phyloP scores from a whole-genome alignment of 2,888 invertebrate species.

The Geophilus truncorum region DNA sequence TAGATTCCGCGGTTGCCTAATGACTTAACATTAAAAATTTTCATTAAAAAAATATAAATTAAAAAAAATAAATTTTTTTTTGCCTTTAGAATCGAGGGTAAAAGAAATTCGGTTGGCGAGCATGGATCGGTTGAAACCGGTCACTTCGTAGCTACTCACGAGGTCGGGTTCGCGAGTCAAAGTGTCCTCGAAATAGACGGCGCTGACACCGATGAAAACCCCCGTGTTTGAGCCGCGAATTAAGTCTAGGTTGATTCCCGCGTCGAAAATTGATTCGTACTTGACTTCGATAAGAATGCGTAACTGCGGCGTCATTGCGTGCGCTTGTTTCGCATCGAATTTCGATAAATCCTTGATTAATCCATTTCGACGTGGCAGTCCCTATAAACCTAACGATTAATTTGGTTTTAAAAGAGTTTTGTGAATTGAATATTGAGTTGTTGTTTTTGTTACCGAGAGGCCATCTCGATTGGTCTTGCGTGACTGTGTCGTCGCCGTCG shows the following conservation, averaged over 20 bases:
- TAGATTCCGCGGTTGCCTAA: conserved; percentile 51
- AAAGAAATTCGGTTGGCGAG: conserved; percentile 55
- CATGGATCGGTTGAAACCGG: conserved; percentile 70
- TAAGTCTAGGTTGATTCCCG: conserved; percentile 71
- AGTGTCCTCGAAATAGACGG: conserved; percentile 83
- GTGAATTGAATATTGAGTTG: neutral
- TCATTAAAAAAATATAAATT: neutral
- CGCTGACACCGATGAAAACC: conserved; percentile 90
- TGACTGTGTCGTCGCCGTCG: conserved; percentile 86
- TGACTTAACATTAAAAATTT: too few species aligned
- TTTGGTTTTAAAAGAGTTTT: neutral
- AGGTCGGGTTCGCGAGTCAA: conserved; percentile 71
- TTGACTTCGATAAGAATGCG: conserved; percentile 82
- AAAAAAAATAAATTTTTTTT: too few species aligned
- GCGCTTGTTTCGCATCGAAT: conserved; percentile 89
- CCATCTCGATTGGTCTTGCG: conserved; percentile 87
- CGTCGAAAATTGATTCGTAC: conserved; percentile 88
- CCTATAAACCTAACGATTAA: conserved; percentile 60
- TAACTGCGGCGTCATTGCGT: conserved; percentile 88
- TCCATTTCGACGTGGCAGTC: conserved; percentile 71
- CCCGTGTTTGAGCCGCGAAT: conserved; percentile 84
- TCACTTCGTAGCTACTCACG: conserved; percentile 80
- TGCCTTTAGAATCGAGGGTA: conserved; percentile 53
- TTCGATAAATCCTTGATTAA: conserved; percentile 72
- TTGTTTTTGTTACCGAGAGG: conserved; percentile 57